phyloP scores from a whole-genome alignment of 1,140 invertebrate genomes.

The Meloidogyne exigua region DNA sequence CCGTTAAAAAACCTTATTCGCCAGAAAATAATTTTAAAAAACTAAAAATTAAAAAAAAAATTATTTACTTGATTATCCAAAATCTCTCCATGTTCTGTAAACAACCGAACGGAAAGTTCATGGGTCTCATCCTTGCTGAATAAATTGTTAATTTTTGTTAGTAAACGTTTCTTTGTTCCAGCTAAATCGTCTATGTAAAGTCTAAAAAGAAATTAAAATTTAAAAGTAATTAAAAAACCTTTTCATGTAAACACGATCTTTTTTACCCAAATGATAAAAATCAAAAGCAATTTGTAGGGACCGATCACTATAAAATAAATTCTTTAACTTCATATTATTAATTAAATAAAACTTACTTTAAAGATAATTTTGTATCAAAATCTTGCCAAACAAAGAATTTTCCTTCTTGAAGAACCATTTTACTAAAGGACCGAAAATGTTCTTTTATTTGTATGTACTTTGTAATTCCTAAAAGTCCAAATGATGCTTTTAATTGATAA shows the following conservation, averaged over 20 bases:
- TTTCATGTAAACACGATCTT: constrained; percentile 16
- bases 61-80: neutral
- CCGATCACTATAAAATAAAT: neutral
- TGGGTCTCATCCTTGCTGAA: neutral
- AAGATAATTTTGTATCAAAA: neutral
- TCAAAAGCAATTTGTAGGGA: constrained; percentile 16
- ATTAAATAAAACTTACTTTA: neutral
- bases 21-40: neutral
- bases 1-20: no score
- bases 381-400: constrained; percentile 29
- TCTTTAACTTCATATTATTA: neutral
- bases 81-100: neutral
- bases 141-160: neutral
- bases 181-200: neutral
- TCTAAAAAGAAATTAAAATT: neutral
- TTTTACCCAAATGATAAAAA: neutral
- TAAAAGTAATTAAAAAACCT: neutral
- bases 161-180: neutral
- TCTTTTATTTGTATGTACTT: neutral
- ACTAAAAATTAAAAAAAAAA: no score
- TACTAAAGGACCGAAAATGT: neutral
- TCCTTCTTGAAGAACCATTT: constrained; percentile 6
- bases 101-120: neutral
- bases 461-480: neutral
- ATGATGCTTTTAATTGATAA: neutral